Evolutionary conservation across 2,888 invertebrate genomes (phyloP), one percentile per base, ranked within the genome.

Genomic region (Creontiades dilutus): DNA sequence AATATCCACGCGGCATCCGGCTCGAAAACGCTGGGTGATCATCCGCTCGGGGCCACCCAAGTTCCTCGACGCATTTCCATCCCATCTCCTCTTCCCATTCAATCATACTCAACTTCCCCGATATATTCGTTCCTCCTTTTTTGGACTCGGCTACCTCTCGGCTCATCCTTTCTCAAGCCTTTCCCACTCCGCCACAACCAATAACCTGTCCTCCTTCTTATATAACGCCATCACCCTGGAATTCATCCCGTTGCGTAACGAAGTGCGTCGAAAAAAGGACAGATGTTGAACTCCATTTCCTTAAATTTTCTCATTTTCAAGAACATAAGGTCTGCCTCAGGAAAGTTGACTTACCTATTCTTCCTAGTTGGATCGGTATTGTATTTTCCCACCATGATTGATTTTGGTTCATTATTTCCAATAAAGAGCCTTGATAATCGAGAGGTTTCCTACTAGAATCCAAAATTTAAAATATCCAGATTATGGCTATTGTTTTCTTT

Each of bases 51-150:
- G 68, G 23, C 57, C 14, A n/a, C n/a, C 57, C n/a, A 23, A 27
- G 68, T 23, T 68, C 68, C 68, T 68, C 37, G 37, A 37, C 68
- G 68, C 68, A 68, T 23, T 68, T 68, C 23, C 68, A 68, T 68
- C 68, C 68, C 68, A 68, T 68, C 68, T 68, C 68, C 68, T 68
- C 23, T 68, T 68, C 68, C 68, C 68, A 68, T 68, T 68, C 68
- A 68, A 68, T 68, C 68, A 68, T 68, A 68, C 68, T 68, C 68
- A 68, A 27, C 68, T 68, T 68, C 68, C 19, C 13, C 68, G 68
- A 68, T 68, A 23, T 68, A 68, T 68, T 23, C 68, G 68, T 68
- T 68, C 68, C 23, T 68, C 23, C 23, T 68, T 13, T 19, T 19
- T 12, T 12, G 19, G 68, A 23, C 68, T 23, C 23, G 23, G 12